phyloP scores from a whole-genome alignment of 2,113 vertebrate genomes.

The Amia ocellicauda region DNA sequence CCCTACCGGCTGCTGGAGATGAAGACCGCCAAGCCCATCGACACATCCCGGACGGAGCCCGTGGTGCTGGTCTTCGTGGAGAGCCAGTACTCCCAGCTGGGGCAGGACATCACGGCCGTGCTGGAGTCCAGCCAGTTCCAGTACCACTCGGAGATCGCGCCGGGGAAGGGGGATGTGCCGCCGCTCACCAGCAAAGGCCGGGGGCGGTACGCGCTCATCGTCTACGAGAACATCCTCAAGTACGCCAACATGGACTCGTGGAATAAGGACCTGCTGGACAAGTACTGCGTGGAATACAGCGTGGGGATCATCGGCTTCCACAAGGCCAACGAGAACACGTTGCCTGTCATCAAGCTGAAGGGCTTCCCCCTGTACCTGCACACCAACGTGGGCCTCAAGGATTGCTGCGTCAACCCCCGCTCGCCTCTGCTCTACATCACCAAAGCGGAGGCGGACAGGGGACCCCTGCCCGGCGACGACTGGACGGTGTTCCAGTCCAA shows the following conservation, averaged over 20 bases:
- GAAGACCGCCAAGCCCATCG: slow-evolving; percentile 76
- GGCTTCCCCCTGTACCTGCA: slow-evolving; percentile 80
- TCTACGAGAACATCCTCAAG: slow-evolving; percentile 94
- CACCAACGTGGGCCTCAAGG: slow-evolving; percentile 82
- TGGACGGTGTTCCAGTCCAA: slow-evolving; percentile 93
- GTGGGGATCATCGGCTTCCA: slow-evolving; percentile 94
- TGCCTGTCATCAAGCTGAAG: slow-evolving; percentile 71
- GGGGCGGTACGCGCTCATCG: slow-evolving; percentile 82
- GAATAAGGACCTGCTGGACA: slow-evolving; percentile 91
- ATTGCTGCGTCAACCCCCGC: slow-evolving; percentile 80
- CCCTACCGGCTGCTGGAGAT: slow-evolving; percentile 74
- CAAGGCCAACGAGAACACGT: slow-evolving; percentile 90
- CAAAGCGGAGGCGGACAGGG: slow-evolving; percentile 75
- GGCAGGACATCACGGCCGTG: slow-evolving; percentile 91
- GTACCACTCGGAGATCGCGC: slow-evolving; percentile 90
- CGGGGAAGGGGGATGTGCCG: slow-evolving; percentile 90
- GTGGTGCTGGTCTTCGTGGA: slow-evolving; percentile 89
- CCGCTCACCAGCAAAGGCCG: slow-evolving; percentile 83
- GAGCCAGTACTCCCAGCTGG: slow-evolving; percentile 94
- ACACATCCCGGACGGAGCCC: slow-evolving; percentile 78
- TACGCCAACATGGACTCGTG: slow-evolving; percentile 88
- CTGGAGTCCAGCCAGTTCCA: slow-evolving; percentile 89
- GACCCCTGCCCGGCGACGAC: slow-evolving; percentile 84
- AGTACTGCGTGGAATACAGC: slow-evolving; percentile 93
- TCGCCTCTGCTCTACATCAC: slow-evolving; percentile 87